phyloP scores from a whole-genome alignment of 37 sponge, comb jelly and placozoan species.

The Amphimedon queenslandica region DNA sequence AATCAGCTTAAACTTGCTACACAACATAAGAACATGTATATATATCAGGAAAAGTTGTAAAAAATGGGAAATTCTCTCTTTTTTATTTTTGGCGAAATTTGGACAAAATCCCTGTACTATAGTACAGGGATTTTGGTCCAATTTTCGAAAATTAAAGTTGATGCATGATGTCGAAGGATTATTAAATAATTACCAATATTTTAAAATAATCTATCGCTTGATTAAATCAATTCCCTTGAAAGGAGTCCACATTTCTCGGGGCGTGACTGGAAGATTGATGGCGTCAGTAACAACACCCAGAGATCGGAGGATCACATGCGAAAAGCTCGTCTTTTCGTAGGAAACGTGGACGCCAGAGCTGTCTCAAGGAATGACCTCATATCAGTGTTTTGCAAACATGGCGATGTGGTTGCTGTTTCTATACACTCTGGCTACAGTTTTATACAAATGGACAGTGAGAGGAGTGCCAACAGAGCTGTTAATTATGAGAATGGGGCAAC shows the following conservation, averaged over 20 bases:
- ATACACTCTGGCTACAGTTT: conserved; percentile 65
- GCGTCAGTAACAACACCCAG: conserved; percentile 30
- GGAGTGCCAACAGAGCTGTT: conserved; percentile 57
- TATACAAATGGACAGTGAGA: conserved; percentile 62
- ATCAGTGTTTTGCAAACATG: conserved; percentile 43
- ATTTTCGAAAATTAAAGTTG: too few relatives aligned
- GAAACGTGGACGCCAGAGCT: conserved; percentile 37
- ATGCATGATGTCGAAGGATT: too few relatives aligned
- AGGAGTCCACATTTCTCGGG: neutral
- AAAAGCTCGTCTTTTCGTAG: conserved; percentile 69
- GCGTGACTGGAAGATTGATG: neutral
- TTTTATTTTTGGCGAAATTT: too few relatives aligned
- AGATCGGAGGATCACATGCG: conserved; percentile 43
- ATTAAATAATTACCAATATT: too few relatives aligned
- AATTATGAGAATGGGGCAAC: conserved; percentile 37
- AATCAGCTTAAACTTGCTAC: too few relatives aligned
- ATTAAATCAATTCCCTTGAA: neutral
- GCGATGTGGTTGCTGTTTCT: conserved; percentile 54
- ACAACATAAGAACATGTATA: too few relatives aligned
- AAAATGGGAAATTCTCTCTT: too few relatives aligned
- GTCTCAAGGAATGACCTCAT: conserved; percentile 30
- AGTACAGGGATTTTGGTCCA: too few relatives aligned
- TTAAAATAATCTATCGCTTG: neutral
- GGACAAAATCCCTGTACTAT: too few relatives aligned
- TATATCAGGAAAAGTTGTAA: too few relatives aligned